A percentile compares a stretch with the other conserved stretches of the same genome.
Evolutionary conservation across 1,140 invertebrate species (phyloP).

Genomic region (Formica exsecta): DNA sequence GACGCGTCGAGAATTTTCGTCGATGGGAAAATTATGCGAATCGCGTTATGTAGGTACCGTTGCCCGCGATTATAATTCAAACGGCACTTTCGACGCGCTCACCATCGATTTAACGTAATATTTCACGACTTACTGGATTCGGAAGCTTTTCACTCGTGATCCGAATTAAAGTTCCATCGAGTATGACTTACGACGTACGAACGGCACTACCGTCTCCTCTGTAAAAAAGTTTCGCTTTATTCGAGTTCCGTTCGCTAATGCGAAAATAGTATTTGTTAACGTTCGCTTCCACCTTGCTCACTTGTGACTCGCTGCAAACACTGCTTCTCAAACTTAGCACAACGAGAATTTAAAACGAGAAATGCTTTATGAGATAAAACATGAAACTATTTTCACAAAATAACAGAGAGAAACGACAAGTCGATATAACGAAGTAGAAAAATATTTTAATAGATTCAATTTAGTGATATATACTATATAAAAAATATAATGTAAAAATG

Average conservation of each 20-base stretch:
- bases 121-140: slow-evolving; percentile 20
- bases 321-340: slow-evolving; percentile 17
- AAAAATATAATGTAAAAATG: no score
- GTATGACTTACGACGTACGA: slow-evolving; percentile 24
- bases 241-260: slow-evolving; percentile 41
- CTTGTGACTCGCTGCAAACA: slow-evolving; percentile 12
- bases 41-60: background rate
- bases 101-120: slow-evolving; percentile 18
- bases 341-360: slow-evolving; percentile 20
- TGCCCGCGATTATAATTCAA: slow-evolving; percentile 7
- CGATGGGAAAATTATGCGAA: background rate
- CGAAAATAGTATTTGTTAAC: slow-evolving; percentile 75
- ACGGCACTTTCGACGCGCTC: background rate
- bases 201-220: background rate
- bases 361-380: background rate
- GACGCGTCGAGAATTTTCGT: background rate
- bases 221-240: slow-evolving; percentile 23
- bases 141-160: slow-evolving; percentile 5
- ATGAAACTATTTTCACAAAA: background rate
- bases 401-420: background rate
- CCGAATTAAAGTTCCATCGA: slow-evolving; percentile 52
- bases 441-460: background rate
- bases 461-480: background rate
- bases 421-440: background rate
- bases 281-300: slow-evolving; percentile 59